Percentiles rank a stretch among this genome's conserved stretches.
These are phyloP conservation scores for Erythrocercus mccallii DNA, from an alignment of 2,113 vertebrate genomes.

Conservation along the genomic window DNA sequence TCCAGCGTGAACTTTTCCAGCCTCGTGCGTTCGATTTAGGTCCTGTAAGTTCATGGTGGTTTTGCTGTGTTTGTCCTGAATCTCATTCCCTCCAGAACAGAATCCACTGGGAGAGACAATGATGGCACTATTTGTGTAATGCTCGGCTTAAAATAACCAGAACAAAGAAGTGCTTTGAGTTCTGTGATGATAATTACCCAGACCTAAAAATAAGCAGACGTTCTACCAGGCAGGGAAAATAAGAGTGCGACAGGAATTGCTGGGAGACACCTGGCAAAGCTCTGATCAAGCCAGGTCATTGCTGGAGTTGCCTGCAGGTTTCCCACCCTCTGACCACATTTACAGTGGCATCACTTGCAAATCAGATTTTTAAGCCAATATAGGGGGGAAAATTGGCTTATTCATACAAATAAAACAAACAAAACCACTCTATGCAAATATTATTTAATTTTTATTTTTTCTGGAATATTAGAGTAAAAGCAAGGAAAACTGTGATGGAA, in stretches of 20 bases:
- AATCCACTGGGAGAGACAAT: background rate
- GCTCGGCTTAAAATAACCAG: conserved; percentile 12
- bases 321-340: background rate
- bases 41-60: background rate
- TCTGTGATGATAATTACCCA: conserved; percentile 17
- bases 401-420: background rate
- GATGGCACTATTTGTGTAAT: background rate
- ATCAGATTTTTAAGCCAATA: background rate
- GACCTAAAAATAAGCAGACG: conserved; percentile 32
- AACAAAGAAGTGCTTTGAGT: background rate
- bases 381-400: accelerated
- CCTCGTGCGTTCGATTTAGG: background rate
- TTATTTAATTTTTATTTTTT: background rate
- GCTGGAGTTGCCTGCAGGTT: background rate
- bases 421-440: background rate
- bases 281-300: background rate
- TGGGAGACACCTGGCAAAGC: background rate
- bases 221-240: background rate
- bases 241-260: background rate
- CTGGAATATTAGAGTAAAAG: background rate
- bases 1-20: background rate
- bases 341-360: background rate
- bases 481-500: background rate
- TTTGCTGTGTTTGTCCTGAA: background rate
- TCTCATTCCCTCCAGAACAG: background rate